Conservation (phyloP, 2,113 vertebrate species). For the Shinisaurus crocodilurus region DNA sequence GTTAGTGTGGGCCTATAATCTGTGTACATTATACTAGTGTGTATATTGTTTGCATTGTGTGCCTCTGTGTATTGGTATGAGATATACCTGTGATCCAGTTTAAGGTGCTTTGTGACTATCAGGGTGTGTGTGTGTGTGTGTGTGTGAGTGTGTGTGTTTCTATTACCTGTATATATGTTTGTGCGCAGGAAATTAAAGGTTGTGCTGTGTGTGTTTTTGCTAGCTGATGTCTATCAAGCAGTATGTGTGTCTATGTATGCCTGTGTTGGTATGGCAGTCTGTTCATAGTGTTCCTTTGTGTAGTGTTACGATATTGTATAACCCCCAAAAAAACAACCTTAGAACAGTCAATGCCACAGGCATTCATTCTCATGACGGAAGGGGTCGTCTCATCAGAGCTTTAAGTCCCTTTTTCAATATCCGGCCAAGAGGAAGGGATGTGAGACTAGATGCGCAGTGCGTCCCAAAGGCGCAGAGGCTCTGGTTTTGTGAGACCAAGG, state of each 20-base stretch:
- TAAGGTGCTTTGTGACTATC: neutral
- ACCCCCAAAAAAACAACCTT: neutral
- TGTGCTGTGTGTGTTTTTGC: neutral
- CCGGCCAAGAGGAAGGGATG: neutral
- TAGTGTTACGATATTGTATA: rapidly evolving
- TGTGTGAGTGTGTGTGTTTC: neutral
- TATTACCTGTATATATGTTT: neutral
- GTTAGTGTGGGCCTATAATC: neutral
- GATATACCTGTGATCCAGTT: neutral
- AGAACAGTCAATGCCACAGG: neutral
- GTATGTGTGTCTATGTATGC: conserved; percentile 31
- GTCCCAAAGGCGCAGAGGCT: neutral
- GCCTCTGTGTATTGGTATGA: neutral
- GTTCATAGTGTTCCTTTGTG: neutral
- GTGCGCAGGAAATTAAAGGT: conserved; percentile 2
- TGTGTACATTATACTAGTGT: neutral
- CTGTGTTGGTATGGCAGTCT: conserved; percentile 44
- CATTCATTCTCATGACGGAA: neutral
- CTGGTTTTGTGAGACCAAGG: neutral
- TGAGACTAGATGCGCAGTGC: neutral
- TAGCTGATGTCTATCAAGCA: neutral
- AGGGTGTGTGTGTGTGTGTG: neutral
- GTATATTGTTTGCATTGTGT: conserved; percentile 12
- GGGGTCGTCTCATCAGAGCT: neutral
- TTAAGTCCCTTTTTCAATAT: neutral